Evolutionary conservation across 2,113 vertebrate genomes (phyloP), one percentile per base, ranked within the genome.

Genomic region (Benitochromis conjunctus): DNA sequence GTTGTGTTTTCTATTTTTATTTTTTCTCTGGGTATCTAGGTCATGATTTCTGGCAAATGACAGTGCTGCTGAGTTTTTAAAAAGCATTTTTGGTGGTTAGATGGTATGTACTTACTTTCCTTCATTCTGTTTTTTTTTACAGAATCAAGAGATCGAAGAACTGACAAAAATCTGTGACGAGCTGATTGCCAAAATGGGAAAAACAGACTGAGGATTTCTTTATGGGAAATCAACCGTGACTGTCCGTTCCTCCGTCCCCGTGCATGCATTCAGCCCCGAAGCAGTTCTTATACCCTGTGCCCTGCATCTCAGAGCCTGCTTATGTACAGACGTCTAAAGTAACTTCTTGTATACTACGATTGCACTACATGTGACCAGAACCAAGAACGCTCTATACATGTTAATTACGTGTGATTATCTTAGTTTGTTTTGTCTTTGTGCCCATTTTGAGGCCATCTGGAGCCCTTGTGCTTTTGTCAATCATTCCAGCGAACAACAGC

Each of bases 121-220:
- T 36, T 26, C 53, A 10, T 57, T 41, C 34, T 79, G 19, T 85
- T 55, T 48, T 55, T 48, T 55, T 66, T 96, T 93, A 77, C 95
- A 99, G 99, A 99, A 98, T 94, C 97, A 99, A 94, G 99, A 99
- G 93, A 99, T 99, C 0, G 99, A 99, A 95, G 98, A 99, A 90
- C 97, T 99, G 91, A 99, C 99, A 9, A 99, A 99, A 96, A 99
- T 99, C 94, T 99, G 99, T 1, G 98, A 99, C 0, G 99, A 99
- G 95, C 97, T 99, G 92, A 99, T 99, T 18, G 97, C 98, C 3
- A 99, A 99, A 95, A 95, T 99, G 96, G 98, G 98, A 4, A 98
- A 95, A 95, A 91, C 95, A 3, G 97, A 98, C 93, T 99, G 89
- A 95, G 80, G 66, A 57, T 94, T 96, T 6, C 43, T 41, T 56